Base-by-base conservation (phyloP, 2,888 invertebrate genomes). In the Hypomecis punctinalis region DNA sequence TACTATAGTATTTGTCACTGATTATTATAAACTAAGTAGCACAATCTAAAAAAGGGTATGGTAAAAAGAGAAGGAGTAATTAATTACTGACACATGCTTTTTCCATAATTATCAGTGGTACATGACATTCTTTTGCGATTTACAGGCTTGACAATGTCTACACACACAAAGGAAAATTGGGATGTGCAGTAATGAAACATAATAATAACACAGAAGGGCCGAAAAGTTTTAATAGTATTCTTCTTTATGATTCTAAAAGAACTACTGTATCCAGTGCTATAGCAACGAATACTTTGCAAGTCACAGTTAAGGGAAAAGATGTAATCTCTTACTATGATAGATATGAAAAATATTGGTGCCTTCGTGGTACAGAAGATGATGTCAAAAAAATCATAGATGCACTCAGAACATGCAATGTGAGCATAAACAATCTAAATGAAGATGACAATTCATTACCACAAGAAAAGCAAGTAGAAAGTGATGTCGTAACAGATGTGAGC, bases 211-310 rank as follows among this genome's bases (percentile, higher is more conserved):
- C 78, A 53, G 52, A 57, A 23, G 55, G 43, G 43, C 23, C 46
- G 2, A 11, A 6, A 7, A 42, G 11, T 62, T 67, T 63, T 61
- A 77, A 85, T 68, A 85, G 84, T 67, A 82, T 91, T 56, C 73
- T 92, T 36, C 76, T 93, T 2, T 93, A 92, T 83, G 86, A 90
- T 70, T 81, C 86, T 5, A 86, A 83, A 66, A 93, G 91, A 82
- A 75, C 72, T 33, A 88, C 88, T 45, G 63, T 93, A 49, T 92
- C 91, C 11, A 81, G 77, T 72, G 77, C 83, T 52, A 79, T 77
- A 56, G 68, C 89, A 43, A 74, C 83, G 61, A 58, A 77, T 48
- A 72, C 77, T 51, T 74, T 90, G 61, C 80, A 83, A 73, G 68
- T 92, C 3, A 83, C 80, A 56, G 63, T 89, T 7, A 90, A 87